Base-by-base conservation (phyloP, 1,140 invertebrate genomes). In the Eumeta japonica region DNA sequence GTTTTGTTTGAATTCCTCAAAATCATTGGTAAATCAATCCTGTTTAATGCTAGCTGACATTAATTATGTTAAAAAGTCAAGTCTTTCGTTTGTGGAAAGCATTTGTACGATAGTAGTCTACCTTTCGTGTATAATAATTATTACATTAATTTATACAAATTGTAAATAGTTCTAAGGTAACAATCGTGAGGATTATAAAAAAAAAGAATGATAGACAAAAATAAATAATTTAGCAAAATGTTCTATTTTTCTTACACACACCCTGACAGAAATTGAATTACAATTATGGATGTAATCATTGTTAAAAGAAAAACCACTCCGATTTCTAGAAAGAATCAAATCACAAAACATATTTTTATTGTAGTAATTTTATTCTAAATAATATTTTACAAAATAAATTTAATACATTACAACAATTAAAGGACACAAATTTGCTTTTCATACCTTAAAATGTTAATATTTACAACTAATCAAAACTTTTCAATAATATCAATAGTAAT, bases 141-240 rank as follows among this genome's bases (percentile, higher is more conserved):
- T 52, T 67, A 65, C 58, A 61, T 71, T 71, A 71, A 71, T 71
- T 74, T 71, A 71, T 71, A 65, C 57, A 60, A 68, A 70, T 60
- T 74, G 70, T 74, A 74, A 63, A 74, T 74, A 74, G 53, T 43
- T 55, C 51, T 67, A 67, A 70, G 65, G 53, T 65, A 61, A 24
- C 20, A 24, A 5, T 58, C 56, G 41, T 52, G 63, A 71, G 62
- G 56, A 53, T 60, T 65, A 68, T 68, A 73, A 65, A 71, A 67
- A 65, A 58, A 58, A 67, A 57, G 55, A 63, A 63, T 64, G 65
- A 71, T 71, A 70, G 65, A 70, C 65, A 66, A 63, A 74, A 74
- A 70, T 64, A 54, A 71, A 74, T 62, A 58, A 68, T 62, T 63
- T 52, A 59, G 50, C 62, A 73, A 52, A 61, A 58, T 57, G 7